Evolutionary conservation across 2,113 vertebrate species (phyloP).

Genomic region (Oxyura jamaicensis): DNA sequence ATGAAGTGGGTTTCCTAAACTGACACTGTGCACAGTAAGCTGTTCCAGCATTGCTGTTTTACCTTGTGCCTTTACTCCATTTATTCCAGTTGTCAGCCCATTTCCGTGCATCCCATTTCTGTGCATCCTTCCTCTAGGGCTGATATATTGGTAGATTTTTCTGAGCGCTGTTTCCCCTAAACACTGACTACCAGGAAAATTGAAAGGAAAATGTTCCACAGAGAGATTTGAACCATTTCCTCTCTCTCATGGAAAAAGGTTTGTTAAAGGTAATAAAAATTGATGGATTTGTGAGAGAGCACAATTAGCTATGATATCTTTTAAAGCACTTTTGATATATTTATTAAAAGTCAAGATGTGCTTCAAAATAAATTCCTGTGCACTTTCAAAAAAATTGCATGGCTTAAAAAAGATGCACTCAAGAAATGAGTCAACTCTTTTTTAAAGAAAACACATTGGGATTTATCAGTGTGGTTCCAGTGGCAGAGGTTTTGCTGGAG

Average conservation of each 20-base stretch:
- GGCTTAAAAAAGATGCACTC: conserved; percentile 48
- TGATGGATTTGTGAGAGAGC: neutral
- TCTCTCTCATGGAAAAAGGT: neutral
- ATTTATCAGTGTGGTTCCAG: conserved; percentile 33
- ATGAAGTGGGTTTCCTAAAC: neutral
- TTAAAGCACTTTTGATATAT: conserved; percentile 52
- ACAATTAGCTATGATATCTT: conserved; percentile 19
- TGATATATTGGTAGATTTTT: neutral
- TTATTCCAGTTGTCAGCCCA: neutral
- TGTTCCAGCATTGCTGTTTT: neutral
- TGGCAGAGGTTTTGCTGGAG: neutral
- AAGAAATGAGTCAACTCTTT: conserved; percentile 7
- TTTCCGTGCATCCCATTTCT: neutral
- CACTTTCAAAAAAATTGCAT: neutral
- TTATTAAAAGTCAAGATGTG: conserved; percentile 67
- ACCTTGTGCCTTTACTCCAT: neutral
- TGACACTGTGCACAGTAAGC: neutral
- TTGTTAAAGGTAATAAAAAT: neutral
- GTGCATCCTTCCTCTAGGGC: neutral
- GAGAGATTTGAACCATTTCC: neutral
- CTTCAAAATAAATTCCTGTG: conserved; percentile 52
- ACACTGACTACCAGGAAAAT: neutral
- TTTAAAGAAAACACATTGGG: neutral
- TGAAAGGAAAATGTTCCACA: neutral
- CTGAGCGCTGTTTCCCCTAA: neutral